A percentile compares a stretch with the other conserved stretches of the same genome.
Conservation (phyloP, 2,888 invertebrate species). For the Eupithecia abbreviata region DNA sequence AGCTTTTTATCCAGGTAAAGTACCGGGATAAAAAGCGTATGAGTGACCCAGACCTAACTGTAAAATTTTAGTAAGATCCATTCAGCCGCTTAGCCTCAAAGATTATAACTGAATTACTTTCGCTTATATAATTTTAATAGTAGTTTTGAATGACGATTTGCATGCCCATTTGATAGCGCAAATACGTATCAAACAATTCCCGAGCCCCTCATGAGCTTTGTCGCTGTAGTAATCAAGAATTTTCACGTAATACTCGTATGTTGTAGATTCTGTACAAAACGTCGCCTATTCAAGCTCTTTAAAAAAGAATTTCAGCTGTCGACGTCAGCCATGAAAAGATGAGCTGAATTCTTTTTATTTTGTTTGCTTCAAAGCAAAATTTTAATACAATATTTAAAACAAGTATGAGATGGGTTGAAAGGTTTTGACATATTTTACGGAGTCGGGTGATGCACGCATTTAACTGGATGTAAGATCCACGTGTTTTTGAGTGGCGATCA, state of each 20-base stretch:
- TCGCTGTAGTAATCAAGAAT: constrained; percentile 1
- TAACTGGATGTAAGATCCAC: not conserved
- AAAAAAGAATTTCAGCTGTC: constrained; percentile 16
- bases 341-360: constrained; percentile 17
- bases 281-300: constrained; percentile 21
- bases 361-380: constrained; percentile 16
- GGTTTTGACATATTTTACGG: not conserved
- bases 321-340: constrained; percentile 20
- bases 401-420: not conserved
- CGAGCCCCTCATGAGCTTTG: not conserved
- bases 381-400: not conserved
- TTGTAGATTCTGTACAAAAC: constrained; percentile 11
- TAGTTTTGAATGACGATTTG: no score
- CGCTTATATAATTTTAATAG: no score
- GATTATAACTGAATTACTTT: no score
- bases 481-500: no score
- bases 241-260: not conserved
- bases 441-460: not conserved
- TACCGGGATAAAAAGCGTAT: no score
- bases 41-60: no score
- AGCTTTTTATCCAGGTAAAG: no score
- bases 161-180: not conserved
- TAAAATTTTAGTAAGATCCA: no score
- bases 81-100: no score
- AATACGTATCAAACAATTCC: not conserved